These are phyloP conservation scores for Sebastes cheni DNA, from an alignment of 2,797 vertebrate species.

Conservation along the genomic window DNA sequence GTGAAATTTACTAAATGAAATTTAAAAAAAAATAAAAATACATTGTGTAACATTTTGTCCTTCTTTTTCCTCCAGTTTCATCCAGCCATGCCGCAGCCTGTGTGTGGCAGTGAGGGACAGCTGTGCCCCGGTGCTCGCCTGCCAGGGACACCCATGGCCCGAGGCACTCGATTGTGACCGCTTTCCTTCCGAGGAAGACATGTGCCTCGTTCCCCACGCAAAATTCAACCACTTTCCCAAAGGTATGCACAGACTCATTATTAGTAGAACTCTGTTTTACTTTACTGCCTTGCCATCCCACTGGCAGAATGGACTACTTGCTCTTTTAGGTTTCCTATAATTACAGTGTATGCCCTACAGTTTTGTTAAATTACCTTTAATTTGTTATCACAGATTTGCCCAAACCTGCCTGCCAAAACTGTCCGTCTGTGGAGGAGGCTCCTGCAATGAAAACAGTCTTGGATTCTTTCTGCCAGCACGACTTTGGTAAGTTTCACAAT, in stretches of 20 bases:
- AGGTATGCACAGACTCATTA: constrained; percentile 77
- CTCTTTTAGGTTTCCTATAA: neutral
- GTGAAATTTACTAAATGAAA: neutral
- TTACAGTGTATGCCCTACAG: too few relatives aligned
- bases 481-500: constrained; percentile 84
- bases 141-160: constrained; percentile 88
- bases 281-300: neutral
- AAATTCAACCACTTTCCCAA: constrained; percentile 82
- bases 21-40: neutral
- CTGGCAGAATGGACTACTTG: neutral
- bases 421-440: constrained; percentile 84
- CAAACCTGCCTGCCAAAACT: constrained; percentile 88
- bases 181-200: constrained; percentile 87
- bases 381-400: constrained; percentile 79
- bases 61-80: constrained; percentile 76
- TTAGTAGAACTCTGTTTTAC: neutral
- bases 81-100: constrained; percentile 90
- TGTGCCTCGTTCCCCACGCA: constrained; percentile 83
- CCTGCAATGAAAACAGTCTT: constrained; percentile 81
- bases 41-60: constrained; percentile 5
- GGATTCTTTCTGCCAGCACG: constrained; percentile 84
- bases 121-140: constrained; percentile 86
- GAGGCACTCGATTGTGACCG: constrained; percentile 85
- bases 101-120: constrained; percentile 86
- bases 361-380: constrained; percentile 3